A percentile compares a stretch with the other conserved stretches of the same genome.
Evolutionary conservation across 2,113 vertebrate genomes (phyloP).

Genomic region (Engraulis encrasicolus): DNA sequence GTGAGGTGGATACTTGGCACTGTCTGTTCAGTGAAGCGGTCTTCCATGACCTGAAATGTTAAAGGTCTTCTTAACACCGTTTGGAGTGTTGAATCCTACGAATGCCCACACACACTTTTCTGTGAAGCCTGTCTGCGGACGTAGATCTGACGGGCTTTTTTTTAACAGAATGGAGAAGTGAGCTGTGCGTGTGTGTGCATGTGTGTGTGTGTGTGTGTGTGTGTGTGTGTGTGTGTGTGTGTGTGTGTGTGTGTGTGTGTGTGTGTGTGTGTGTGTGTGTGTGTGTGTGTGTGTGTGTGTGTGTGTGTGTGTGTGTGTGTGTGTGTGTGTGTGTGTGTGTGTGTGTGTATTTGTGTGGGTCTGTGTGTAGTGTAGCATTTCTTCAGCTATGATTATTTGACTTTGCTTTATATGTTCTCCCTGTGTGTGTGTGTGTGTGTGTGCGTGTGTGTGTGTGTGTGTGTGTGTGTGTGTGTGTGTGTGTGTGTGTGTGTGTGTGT

Average conservation of each 20-base stretch:
- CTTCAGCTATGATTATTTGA: background rate
- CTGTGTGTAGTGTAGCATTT: background rate
- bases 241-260: background rate
- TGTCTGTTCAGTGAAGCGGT: background rate
- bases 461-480: constrained; percentile 23
- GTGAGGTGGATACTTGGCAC: background rate
- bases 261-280: background rate
- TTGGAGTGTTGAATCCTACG: background rate
- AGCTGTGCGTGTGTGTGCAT: background rate
- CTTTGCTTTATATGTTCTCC: background rate
- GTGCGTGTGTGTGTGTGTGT: constrained; percentile 19
- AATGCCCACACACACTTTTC: background rate
- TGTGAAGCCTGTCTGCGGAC: background rate
- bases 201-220: background rate
- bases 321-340: too few relatives aligned
- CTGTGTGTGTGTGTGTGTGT: background rate
- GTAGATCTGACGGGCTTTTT: background rate
- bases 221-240: background rate
- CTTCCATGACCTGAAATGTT: background rate
- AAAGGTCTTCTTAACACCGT: background rate
- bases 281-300: background rate
- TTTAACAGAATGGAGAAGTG: background rate
- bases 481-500: constrained; percentile 51
- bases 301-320: background rate
- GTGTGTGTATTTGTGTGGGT: too few relatives aligned